These are phyloP conservation scores for Nesospiza acunhae DNA, from an alignment of 2,113 vertebrate genomes.

Conservation along the genomic window DNA sequence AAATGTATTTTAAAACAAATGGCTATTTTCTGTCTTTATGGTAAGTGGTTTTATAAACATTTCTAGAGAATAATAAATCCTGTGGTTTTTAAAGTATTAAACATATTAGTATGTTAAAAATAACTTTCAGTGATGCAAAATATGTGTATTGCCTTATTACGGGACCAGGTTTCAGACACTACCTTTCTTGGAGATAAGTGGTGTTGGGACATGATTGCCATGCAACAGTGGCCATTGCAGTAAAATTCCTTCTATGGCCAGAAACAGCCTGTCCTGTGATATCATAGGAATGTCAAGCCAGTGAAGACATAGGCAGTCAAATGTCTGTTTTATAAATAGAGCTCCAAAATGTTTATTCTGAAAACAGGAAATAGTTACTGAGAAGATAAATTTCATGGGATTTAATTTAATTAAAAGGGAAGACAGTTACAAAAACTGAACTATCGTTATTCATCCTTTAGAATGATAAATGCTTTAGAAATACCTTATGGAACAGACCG, in stretches of 20 bases:
- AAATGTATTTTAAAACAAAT: conserved; percentile 1
- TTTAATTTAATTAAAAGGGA: background rate
- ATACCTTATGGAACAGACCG: background rate
- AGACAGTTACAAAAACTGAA: background rate
- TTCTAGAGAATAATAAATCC: background rate
- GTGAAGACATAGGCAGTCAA: background rate
- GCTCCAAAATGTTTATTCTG: conserved; percentile 6
- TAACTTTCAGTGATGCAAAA: background rate
- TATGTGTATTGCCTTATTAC: background rate
- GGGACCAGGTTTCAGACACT: background rate
- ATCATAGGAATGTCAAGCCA: background rate
- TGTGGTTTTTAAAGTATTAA: background rate
- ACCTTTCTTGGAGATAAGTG: background rate
- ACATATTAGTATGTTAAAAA: conserved; percentile 7
- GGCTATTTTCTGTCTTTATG: conserved; percentile 1
- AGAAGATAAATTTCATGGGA: background rate
- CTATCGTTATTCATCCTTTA: background rate
- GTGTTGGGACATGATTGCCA: background rate
- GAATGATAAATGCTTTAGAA: background rate
- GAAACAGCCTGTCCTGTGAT: background rate
- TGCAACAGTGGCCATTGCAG: background rate
- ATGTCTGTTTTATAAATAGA: background rate
- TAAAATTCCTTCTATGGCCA: conserved; percentile 44
- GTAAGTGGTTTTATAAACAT: background rate
- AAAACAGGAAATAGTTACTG: conserved; percentile 45